Evolutionary conservation across 2,888 invertebrate species (phyloP).

Genomic region (Oeneis ivallda): DNA sequence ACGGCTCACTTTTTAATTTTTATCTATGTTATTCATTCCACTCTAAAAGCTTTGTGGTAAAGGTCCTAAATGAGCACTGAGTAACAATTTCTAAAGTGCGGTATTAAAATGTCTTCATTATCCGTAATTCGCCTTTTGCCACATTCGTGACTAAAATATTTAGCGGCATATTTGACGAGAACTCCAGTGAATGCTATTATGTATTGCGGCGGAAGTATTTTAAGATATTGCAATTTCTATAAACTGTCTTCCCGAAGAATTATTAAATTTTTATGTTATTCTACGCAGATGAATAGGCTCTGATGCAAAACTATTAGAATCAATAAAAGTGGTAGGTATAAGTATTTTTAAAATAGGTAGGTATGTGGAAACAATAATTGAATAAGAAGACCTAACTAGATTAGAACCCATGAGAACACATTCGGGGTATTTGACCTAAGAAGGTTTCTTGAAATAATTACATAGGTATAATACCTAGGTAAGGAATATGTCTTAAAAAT

Average conservation of each 20-base stretch:
- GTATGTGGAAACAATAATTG: too few species aligned
- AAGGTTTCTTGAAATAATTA: too few species aligned
- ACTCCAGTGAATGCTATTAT: constrained; percentile 15
- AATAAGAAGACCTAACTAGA: too few species aligned
- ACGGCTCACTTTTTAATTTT: not conserved
- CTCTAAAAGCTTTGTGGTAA: constrained; percentile 9
- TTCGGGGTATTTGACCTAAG: too few species aligned
- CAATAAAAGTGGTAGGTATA: too few species aligned
- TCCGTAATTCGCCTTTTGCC: constrained; percentile 22
- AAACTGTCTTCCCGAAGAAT: not conserved
- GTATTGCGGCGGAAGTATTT: constrained; percentile 14
- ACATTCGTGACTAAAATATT: constrained; percentile 30
- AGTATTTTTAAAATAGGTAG: too few species aligned
- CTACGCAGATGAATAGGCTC: too few species aligned
- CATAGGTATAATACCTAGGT: too few species aligned
- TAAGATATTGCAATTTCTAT: constrained; percentile 11
- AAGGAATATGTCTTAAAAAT: too few species aligned
- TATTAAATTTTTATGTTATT: too few species aligned
- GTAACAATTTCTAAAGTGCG: constrained; percentile 20
- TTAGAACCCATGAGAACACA: too few species aligned
- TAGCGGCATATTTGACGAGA: constrained; percentile 13
- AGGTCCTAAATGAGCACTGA: constrained; percentile 10
- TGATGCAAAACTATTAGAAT: too few species aligned
- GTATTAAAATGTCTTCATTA: constrained; percentile 29
- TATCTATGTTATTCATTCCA: not conserved